Evolutionary conservation across 1,140 invertebrate species (phyloP).

Genomic region (Hypothenemus hampei): DNA sequence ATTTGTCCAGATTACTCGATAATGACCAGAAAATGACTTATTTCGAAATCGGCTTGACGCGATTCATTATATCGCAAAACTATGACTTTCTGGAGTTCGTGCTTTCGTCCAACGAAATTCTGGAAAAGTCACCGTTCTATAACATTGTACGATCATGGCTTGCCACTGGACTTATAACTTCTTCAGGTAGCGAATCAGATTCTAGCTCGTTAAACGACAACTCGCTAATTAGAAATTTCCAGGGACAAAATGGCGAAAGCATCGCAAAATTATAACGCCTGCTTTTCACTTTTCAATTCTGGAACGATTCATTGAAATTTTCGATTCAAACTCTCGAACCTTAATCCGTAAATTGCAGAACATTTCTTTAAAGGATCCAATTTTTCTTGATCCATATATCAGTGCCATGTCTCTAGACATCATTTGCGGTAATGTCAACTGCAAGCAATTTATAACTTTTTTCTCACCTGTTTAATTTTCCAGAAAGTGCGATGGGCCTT

Average conservation of each 20-base stretch:
- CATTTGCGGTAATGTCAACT: slow-evolving; percentile 61
- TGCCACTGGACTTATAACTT: slow-evolving; percentile 68
- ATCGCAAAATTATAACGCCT: slow-evolving; percentile 72
- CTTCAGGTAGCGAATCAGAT: slow-evolving; percentile 46
- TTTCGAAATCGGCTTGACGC: background rate
- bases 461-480: slow-evolving; percentile 4
- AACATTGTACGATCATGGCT: slow-evolving; percentile 70
- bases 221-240: background rate
- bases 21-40: slow-evolving; percentile 2
- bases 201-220: background rate
- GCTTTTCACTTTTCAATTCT: slow-evolving; percentile 83
- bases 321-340: slow-evolving; percentile 60
- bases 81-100: slow-evolving; percentile 3
- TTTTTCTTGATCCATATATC: slow-evolving; percentile 62
- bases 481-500: slow-evolving; percentile 19
- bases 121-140: slow-evolving; percentile 67
- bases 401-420: slow-evolving; percentile 67
- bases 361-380: slow-evolving; percentile 45
- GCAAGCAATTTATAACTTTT: background rate
- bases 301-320: slow-evolving; percentile 67
- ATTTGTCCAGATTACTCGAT: background rate
- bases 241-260: slow-evolving; percentile 55
- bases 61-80: background rate
- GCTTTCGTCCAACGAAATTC: slow-evolving; percentile 1
- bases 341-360: slow-evolving; percentile 54